Base-by-base conservation (phyloP, 2,113 vertebrate species). In the Seriola quinqueradiata region DNA sequence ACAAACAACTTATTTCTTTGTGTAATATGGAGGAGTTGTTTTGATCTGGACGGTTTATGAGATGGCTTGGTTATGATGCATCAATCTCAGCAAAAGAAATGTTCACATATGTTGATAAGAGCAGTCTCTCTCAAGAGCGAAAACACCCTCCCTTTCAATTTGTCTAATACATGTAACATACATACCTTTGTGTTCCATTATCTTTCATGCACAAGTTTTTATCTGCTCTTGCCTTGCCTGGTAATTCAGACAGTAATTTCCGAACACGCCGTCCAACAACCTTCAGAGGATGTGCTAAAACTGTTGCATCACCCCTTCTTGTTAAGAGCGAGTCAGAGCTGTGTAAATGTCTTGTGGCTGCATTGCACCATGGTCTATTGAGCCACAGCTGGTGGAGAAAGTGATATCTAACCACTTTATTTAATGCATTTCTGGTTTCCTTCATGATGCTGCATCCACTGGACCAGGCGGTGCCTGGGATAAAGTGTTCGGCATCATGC, bases 291-390 rank as follows among this genome's bases (percentile, higher is more conserved):
- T 8, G 19, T 28, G 12, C 38, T 40, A 25, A 64, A 48, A 50
- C 1, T 25, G 36, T 77, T 77, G 23, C 25, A 40, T 76, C 50
- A 64, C 2, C 5, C 44, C 23, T 57, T 60, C 55, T 69, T 21
- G 11, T 48, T 72, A 8, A 34, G 14, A 61, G n/a, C 9, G 2
- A 57, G 38, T 64, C 8, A 7, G 17, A 63, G 32, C 60, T 63
- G 36, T 57, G 10, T 38, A 44, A 81, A 32, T 58, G 64, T 76
- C 40, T 79, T 17, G 25, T 13, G 52, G 28, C 71, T 77, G 59
- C 58, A 61, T 63, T 70, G 32, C 54, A 68, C 34, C 75, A 5
- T 4, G 34, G 25, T 42, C 68, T 57, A 0, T 50, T 25, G 63
- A 48, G 44, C 68, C 1, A 36, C 75, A 77, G 60, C 66, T 38